Percentiles rank a stretch among this genome's conserved stretches.
Conservation (phyloP, 2,113 vertebrate genomes). For the Odobenus rosmarus region DNA sequence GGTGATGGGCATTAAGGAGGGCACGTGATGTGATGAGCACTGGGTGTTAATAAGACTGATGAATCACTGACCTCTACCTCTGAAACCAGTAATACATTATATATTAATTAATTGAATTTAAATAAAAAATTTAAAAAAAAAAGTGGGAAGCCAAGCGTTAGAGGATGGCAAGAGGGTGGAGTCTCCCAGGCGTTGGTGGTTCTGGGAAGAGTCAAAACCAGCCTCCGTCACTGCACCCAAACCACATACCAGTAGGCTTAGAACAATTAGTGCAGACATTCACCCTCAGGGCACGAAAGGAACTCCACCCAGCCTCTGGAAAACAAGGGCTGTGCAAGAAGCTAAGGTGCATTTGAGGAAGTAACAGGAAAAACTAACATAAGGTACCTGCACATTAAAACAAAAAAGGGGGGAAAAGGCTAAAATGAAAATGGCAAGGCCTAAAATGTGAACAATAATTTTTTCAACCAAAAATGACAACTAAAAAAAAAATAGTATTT, state of each 20-base stretch:
- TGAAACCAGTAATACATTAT: background rate
- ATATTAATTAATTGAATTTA: background rate
- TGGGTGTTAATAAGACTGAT: background rate
- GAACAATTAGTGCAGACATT: background rate
- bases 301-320: background rate
- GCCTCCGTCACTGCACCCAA: background rate
- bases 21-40: background rate
- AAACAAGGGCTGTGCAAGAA: background rate
- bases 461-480: background rate
- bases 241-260: background rate
- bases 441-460: background rate
- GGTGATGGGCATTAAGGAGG: background rate
- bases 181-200: background rate
- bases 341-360: background rate
- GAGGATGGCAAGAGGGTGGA: background rate
- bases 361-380: background rate
- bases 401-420: background rate
- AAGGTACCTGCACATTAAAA: background rate
- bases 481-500: background rate
- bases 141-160: background rate
- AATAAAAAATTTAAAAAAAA: background rate
- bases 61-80: background rate
- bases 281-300: background rate
- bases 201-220: background rate
- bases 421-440: background rate